Base-by-base conservation (phyloP, 2,888 invertebrate species). In the Eilema sororculum region DNA sequence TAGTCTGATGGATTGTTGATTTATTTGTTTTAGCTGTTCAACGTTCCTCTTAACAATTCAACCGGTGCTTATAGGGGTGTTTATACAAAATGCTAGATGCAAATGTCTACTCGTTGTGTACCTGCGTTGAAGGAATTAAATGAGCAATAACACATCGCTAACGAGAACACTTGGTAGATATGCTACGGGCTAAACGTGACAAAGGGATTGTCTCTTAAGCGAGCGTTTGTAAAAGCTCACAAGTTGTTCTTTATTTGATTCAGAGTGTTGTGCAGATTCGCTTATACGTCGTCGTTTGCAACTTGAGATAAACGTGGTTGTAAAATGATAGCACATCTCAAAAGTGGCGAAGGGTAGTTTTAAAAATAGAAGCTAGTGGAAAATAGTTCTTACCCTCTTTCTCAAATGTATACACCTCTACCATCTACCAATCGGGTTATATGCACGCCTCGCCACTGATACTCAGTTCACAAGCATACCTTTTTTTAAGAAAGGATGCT, bases 111-210 rank as follows among this genome's bases (percentile, higher is more conserved):
- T 81, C 75, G 74, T 78, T 80, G 83, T 81, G 80, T 84, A 87
- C 82, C 78, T 68, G 63, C 76, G 82, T 84, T 86, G 83, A 88
- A 87, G 85, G 86, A 86, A 86, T 87, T 88, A 89, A 89, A 86
- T 86, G 87, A 84, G 88, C 87, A 89, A 87, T 89, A 87, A 89
- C 87, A 87, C 86, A 86, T 89, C 76, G 84, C 86, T 89, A 89
- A 89, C 86, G 87, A 89, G 83, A 82, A 78, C 80, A 78, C 84
- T 79, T 71, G 71, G 77, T 80, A 78, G 58, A 70, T 62, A 70
- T 83, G 81, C 83, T 81, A 78, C 77, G 77, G 79, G 79, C 81
- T 86, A 84, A 86, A 88, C 86, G 87, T 87, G 88, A 88, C 89
- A 86, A 87, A 88, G 76, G 77, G 79, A 74, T 73, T 85, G 80